Evolutionary conservation across 2,113 vertebrate species (phyloP), one percentile per base, ranked within the genome.

Genomic region (Hemibagrus wyckioides): DNA sequence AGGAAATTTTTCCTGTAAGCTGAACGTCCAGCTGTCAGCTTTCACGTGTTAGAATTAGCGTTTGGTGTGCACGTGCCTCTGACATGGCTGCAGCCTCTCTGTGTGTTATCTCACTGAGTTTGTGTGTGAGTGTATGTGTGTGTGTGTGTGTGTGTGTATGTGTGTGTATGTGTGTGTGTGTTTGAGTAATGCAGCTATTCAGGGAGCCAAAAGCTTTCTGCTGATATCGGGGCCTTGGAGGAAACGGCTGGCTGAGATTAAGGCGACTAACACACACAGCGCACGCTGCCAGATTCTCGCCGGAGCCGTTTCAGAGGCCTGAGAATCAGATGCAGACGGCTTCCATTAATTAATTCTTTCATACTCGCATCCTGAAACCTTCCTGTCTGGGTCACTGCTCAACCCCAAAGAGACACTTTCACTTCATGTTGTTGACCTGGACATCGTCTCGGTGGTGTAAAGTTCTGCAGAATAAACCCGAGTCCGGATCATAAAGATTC

Each of bases 121-220:
- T 61, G 77, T 81, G 30, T 79, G 13, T 44, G 90, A 93, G 92
- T 94, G 88, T 89, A 23, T 52, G 76, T 79, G 79, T 59, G 77
- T 81, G 30, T 79, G 13, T 44, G 90, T 93, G 92, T 94, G 88
- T 89, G 91, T 87, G 82, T 69, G 65, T 39, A 36, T 54, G 57
- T 56, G 67, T 75, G 82, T 65, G 19, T 56, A 82, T 73, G 87
- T 80, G 75, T 80, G 85, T 85, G 28, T 75, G 82, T 85, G 86
- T 88, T 85, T 92, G 93, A 92, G 92, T 90, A 94, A 94, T 92
- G 92, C 61, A 48, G 90, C 92, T 95, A 94, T 95, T 93, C 91
- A 91, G 91, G 86, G 94, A 90, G 50, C 87, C 73, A 88, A 91
- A 92, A 89, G 91, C 90, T 89, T 89, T 94, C 73, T 88, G 92